Evolutionary conservation across 2,113 vertebrate species (phyloP), one percentile per base, ranked within the genome.

Genomic region (Picathartes gymnocephalus): DNA sequence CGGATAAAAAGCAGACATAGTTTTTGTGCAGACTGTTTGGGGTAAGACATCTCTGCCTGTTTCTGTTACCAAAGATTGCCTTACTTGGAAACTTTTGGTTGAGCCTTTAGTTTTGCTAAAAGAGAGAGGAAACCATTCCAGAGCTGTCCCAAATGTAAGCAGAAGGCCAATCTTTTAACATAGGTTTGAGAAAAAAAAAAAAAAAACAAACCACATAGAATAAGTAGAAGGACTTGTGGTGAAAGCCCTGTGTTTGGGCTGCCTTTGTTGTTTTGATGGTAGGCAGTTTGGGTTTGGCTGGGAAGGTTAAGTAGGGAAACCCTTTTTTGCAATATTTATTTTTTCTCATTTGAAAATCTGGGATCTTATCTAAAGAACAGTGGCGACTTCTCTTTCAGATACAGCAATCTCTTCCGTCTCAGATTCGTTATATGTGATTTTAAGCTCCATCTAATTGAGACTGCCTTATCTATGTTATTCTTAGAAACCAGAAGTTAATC

Each of bases 381-480:
- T 64, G 53, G 51, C 0, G 2, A 94, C 88, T 94, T 81, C 76
- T 94, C 65, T 88, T 92, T 86, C 79, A 90, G 58, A 86, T 92
- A 70, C 37, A 88, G 56, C 76, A 45, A 86, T 93, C 60, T 88
- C 60, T 92, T 94, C 81, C 2, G 2, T 86, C 93, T 96, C 64
- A 56, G 40, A 80, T 92, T 88, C 2, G 0, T 96, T 96, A 40
- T 74, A 81, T 94, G 79, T 92, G 82, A 83, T 94, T 96, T 93
- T 93, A 95, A 88, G 81, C 76, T 91, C 74, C 84, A 79, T 58
- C 86, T 97, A 94, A 93, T 95, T 96, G 87, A 93, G 88, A 69
- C 81, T 96, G 64, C 64, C 85, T 96, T 96, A 97, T 96, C 95
- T 94, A 22, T 96, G 94, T 96, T 96, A 88, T 93, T 95, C 82